These are phyloP conservation scores for Dendrolimus kikuchii DNA, from an alignment of 1,140 invertebrate species.

Conservation along the genomic window DNA sequence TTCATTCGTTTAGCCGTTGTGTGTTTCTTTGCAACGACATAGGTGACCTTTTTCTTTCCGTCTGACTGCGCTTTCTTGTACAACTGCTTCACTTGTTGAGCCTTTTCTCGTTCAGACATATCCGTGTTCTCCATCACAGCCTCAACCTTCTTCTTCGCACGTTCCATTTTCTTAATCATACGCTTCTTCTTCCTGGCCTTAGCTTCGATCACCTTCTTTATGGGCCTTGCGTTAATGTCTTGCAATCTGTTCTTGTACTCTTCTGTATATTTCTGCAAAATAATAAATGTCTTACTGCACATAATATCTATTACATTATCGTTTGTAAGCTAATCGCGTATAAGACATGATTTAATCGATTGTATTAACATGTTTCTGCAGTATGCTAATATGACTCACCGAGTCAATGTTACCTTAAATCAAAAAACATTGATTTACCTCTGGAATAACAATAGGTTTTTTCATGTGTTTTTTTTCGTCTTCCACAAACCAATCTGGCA, in stretches of 20 bases:
- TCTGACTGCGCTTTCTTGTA: slow-evolving; percentile 92
- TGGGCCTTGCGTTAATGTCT: slow-evolving; percentile 94
- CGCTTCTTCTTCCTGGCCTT: slow-evolving; percentile 97
- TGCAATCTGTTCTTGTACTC: slow-evolving; percentile 85
- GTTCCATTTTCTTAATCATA: slow-evolving; percentile 88
- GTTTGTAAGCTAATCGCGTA: not conserved
- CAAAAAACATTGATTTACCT: slow-evolving; percentile 62
- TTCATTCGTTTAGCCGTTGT: slow-evolving; percentile 81
- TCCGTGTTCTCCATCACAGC: slow-evolving; percentile 91
- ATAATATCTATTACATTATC: not conserved
- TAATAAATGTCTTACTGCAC: no score
- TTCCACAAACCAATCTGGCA: slow-evolving; percentile 97
- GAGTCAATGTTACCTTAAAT: no score
- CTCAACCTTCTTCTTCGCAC: slow-evolving; percentile 97
- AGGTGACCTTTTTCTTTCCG: slow-evolving; percentile 92
- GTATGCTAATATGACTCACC: no score
- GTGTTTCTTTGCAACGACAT: slow-evolving; percentile 95
- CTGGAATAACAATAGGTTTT: slow-evolving; percentile 84
- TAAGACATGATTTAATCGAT: no score
- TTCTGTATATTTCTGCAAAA: slow-evolving; percentile 51
- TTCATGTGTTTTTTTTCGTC: slow-evolving; percentile 95
- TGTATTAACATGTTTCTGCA: no score
- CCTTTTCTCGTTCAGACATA: slow-evolving; percentile 92
- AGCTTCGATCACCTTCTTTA: slow-evolving; percentile 99
- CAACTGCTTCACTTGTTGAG: slow-evolving; percentile 91